These are phyloP conservation scores for Hypomecis atomaria DNA, from an alignment of 2,888 invertebrate species.

Conservation along the genomic window DNA sequence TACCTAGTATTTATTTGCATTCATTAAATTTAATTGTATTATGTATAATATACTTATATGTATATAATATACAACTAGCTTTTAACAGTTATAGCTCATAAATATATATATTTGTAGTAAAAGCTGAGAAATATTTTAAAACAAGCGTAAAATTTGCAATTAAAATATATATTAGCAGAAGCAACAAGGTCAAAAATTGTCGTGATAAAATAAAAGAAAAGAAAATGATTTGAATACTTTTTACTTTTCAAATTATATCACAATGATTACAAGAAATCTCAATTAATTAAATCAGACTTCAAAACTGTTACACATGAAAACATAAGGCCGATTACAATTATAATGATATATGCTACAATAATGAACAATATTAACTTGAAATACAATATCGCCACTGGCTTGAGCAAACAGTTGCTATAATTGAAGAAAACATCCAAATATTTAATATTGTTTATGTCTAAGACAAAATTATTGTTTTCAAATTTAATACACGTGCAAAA, in stretches of 20 bases:
- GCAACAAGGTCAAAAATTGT: constrained; percentile 49
- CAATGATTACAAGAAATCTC: constrained; percentile 74
- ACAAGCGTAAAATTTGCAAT: constrained; percentile 56
- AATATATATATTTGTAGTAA: constrained; percentile 42
- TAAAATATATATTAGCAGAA: constrained; percentile 53
- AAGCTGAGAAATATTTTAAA: constrained; percentile 59
- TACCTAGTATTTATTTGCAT: constrained; percentile 59
- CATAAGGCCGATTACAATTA: constrained; percentile 47
- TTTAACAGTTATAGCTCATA: constrained; percentile 62
- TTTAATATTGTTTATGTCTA: constrained; percentile 63
- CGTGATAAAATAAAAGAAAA: constrained; percentile 65
- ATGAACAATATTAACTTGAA: constrained; percentile 36
- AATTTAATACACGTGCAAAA: constrained; percentile 66
- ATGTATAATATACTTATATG: constrained; percentile 49
- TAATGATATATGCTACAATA: constrained; percentile 12
- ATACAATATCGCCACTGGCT: constrained; percentile 56
- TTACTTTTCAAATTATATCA: constrained; percentile 78
- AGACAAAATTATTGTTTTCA: constrained; percentile 71
- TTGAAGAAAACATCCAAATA: constrained; percentile 62
- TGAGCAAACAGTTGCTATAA: constrained; percentile 78
- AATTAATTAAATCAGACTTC: constrained; percentile 68
- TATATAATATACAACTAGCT: constrained; percentile 40
- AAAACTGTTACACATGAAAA: constrained; percentile 56
- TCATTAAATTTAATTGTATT: constrained; percentile 53
- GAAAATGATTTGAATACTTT: constrained; percentile 67